phyloP scores from a whole-genome alignment of 2,888 invertebrate genomes.

The Drosophila kuntzei region DNA sequence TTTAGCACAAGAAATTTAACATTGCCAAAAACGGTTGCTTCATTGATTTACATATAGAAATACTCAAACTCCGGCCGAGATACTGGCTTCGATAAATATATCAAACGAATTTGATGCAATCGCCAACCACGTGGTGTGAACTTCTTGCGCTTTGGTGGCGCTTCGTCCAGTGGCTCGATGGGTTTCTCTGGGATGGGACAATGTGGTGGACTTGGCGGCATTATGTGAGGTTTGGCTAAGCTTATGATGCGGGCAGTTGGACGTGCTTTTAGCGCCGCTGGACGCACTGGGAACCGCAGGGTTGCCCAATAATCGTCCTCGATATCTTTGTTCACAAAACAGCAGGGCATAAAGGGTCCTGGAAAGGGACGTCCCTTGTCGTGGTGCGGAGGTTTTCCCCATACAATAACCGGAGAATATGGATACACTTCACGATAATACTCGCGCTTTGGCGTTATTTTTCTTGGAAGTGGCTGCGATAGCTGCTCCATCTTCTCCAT shows the following conservation, averaged over 20 bases:
- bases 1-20: slow-evolving; percentile 29
- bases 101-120: slow-evolving; percentile 76
- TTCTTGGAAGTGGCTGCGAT: slow-evolving; percentile 54
- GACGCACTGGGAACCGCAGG: slow-evolving; percentile 75
- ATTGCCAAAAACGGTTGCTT: not conserved
- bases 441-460: slow-evolving; percentile 61
- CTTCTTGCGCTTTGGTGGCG: slow-evolving; percentile 67
- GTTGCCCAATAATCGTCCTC: slow-evolving; percentile 76
- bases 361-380: slow-evolving; percentile 76
- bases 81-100: slow-evolving; percentile 75
- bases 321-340: slow-evolving; percentile 75
- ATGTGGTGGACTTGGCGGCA: slow-evolving; percentile 74
- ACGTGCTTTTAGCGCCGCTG: slow-evolving; percentile 67
- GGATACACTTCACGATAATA: slow-evolving; percentile 20
- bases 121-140: slow-evolving; percentile 79
- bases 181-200: slow-evolving; percentile 72
- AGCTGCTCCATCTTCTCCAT: slow-evolving; percentile 43
- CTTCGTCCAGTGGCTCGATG: slow-evolving; percentile 31
- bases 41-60: slow-evolving; percentile 61
- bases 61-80: slow-evolving; percentile 65
- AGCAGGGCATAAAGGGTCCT: slow-evolving; percentile 62
- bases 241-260: slow-evolving; percentile 66
- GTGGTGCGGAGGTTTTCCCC: slow-evolving; percentile 57
- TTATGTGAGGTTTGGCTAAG: slow-evolving; percentile 68
- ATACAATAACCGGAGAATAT: slow-evolving; percentile 71